Evolutionary conservation across 2,888 invertebrate genomes (phyloP).

Genomic region (Pseudolycoriella hygida): DNA sequence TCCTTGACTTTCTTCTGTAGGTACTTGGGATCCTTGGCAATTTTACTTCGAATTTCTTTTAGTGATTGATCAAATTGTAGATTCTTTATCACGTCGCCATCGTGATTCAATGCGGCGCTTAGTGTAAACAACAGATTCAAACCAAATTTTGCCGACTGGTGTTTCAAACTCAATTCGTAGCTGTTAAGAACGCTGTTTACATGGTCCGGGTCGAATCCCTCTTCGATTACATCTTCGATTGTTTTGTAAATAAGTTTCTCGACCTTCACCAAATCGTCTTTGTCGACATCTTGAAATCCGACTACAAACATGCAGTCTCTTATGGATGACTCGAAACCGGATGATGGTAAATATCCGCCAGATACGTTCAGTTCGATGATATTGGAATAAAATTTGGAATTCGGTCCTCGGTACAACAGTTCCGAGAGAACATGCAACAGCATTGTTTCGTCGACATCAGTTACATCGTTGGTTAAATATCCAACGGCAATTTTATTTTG

Average conservation of each 20-base stretch:
- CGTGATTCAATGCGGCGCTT: constrained; percentile 75
- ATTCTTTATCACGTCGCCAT: constrained; percentile 50
- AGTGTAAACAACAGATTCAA: constrained; percentile 58
- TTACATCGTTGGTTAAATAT: constrained; percentile 61
- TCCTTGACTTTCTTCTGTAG: constrained; percentile 49
- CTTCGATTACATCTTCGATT: constrained; percentile 46
- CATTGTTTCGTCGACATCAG: constrained; percentile 57
- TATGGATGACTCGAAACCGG: constrained; percentile 64
- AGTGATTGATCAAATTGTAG: constrained; percentile 58
- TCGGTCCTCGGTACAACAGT: constrained; percentile 71
- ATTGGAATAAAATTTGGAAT: constrained; percentile 78
- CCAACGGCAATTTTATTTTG: constrained; percentile 73
- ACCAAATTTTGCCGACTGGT: constrained; percentile 79
- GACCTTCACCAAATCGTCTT: constrained; percentile 52
- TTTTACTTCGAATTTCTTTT: constrained; percentile 37
- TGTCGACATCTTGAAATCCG: constrained; percentile 65
- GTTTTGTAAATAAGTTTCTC: constrained; percentile 55
- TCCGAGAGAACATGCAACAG: constrained; percentile 57
- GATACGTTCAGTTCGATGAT: constrained; percentile 81
- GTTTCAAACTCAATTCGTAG: constrained; percentile 69
- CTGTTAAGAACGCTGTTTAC: constrained; percentile 75
- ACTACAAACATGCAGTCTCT: constrained; percentile 71
- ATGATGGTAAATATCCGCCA: constrained; percentile 66
- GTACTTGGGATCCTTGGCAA: constrained; percentile 48
- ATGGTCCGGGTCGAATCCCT: constrained; percentile 68